Base-by-base conservation (phyloP, 2,888 invertebrate genomes). In the Meandrusa payeni region DNA sequence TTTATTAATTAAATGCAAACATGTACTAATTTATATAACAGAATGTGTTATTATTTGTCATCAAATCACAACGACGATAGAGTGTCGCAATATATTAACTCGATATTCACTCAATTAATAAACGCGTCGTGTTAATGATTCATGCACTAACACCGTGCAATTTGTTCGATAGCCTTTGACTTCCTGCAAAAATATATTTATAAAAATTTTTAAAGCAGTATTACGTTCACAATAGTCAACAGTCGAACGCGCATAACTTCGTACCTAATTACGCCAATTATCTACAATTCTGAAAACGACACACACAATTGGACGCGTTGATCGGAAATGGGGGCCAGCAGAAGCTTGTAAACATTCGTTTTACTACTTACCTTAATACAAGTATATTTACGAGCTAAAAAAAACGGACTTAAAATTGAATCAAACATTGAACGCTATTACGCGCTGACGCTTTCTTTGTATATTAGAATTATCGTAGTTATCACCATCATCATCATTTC, bases 121-220 rank as follows among this genome's bases (percentile, higher is more conserved):
- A 33, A 44, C 39, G 20, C 23, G 23, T 7, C 43, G 28, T 15
- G 27, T 31, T 39, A 44, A 39, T 44, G 6, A 33, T 39, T 39
- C 44, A 49, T 46, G 43, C 50, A 41, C 44, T 52, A 54, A 48
- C 41, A 28, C 49, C 43, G 39, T 52, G 51, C 51, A 51, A 48
- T 50, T 50, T 46, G 47, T 46, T 46, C 44, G 11, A 11, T 17
- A 20, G 15, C 28, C 46, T 51, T 46, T 40, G 44, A 50, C 44
- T 47, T 42, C 24, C 6, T n/a, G n/a, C 15, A 40, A 5, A 27
- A 48, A 53, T 41, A 29, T 47, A 40, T 48, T 46, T 34, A 26
- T 33, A n/a, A n/a, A n/a, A n/a, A n/a, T 40, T 19, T 27, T 5
- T 22, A 17, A 28, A 34, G 10, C n/a, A 11, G 23, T 28, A 29